Evolutionary conservation across 53 echinoderm and acorn worm species (phyloP).

Genomic region (Holothuria leucospilota): DNA sequence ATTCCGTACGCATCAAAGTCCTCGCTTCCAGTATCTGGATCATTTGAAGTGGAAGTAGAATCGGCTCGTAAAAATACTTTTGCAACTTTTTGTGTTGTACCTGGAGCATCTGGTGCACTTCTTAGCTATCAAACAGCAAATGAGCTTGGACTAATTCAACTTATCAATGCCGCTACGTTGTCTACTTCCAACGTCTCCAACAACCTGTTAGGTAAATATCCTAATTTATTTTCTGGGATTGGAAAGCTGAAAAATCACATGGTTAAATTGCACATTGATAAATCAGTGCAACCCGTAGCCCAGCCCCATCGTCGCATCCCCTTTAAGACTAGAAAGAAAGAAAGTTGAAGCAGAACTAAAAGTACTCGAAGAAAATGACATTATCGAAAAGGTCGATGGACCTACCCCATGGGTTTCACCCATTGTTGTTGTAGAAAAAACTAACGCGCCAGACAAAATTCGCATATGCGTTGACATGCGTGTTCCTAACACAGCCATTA

Average conservation of each 20-base stretch:
- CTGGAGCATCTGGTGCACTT: neutral
- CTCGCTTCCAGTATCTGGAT: neutral
- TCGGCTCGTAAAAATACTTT: neutral
- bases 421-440: slow-evolving; percentile 64
- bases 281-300: slow-evolving; percentile 57
- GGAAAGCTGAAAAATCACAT: slow-evolving; percentile 5
- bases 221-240: neutral
- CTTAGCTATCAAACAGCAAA: slow-evolving; percentile 8
- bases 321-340: slow-evolving; percentile 66
- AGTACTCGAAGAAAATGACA: slow-evolving; percentile 59
- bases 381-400: slow-evolving; percentile 68
- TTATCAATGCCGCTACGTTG: neutral
- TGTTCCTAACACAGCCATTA: slow-evolving; percentile 49
- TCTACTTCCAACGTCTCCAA: neutral
- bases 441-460: slow-evolving; percentile 45
- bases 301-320: slow-evolving; percentile 71
- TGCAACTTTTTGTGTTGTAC: slow-evolving; percentile 11
- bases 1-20: neutral
- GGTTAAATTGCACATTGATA: slow-evolving; percentile 23
- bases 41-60: slow-evolving; percentile 21
- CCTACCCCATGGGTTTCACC: slow-evolving; percentile 76
- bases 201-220: neutral
- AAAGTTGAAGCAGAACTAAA: slow-evolving; percentile 63
- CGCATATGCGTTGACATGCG: slow-evolving; percentile 61
- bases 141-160: neutral